Evolutionary conservation across 2,113 vertebrate species (phyloP).

Genomic region (Clarias gariepinus): DNA sequence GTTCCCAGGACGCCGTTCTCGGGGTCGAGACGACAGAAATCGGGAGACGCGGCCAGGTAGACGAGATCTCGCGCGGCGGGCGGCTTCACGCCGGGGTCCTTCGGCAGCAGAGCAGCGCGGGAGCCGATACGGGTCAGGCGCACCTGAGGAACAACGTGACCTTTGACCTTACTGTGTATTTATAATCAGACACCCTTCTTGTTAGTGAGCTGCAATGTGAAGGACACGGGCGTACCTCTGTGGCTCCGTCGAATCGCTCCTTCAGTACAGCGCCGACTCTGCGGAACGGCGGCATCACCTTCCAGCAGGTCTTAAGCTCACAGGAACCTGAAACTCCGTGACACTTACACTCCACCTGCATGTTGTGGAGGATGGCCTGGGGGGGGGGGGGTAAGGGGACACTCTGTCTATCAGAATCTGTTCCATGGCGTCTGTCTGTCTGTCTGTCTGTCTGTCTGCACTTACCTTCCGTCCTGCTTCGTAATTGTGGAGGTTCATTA

Average conservation of each 20-base stretch:
- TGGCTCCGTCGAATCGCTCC: conserved; percentile 74
- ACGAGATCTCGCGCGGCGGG: conserved; percentile 70
- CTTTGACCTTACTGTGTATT: neutral
- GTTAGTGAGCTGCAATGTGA: too few species aligned
- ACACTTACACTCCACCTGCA: conserved; percentile 78
- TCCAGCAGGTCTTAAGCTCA: conserved; percentile 75
- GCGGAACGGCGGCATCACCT: conserved; percentile 75
- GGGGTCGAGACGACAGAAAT: conserved; percentile 72
- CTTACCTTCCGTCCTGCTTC: conserved; percentile 76
- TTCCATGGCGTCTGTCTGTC: too few species aligned
- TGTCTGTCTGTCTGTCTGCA: neutral
- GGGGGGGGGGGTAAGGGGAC: neutral
- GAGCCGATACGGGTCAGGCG: conserved; percentile 75
- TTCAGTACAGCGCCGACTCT: conserved; percentile 71
- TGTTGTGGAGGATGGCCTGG: conserved; percentile 77
- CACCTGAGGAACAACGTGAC: conserved; percentile 61
- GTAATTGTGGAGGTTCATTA: conserved; percentile 78
- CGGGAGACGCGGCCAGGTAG: conserved; percentile 73
- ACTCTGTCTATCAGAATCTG: neutral
- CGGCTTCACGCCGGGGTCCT: conserved; percentile 75
- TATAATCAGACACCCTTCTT: neutral
- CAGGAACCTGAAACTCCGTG: conserved; percentile 75
- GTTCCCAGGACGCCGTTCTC: conserved; percentile 68
- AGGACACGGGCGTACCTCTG: too few species aligned
- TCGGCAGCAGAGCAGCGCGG: conserved; percentile 71